Evolutionary conservation across 2,888 invertebrate species (phyloP).

Genomic region (Caenorhabditis zanzibari): DNA sequence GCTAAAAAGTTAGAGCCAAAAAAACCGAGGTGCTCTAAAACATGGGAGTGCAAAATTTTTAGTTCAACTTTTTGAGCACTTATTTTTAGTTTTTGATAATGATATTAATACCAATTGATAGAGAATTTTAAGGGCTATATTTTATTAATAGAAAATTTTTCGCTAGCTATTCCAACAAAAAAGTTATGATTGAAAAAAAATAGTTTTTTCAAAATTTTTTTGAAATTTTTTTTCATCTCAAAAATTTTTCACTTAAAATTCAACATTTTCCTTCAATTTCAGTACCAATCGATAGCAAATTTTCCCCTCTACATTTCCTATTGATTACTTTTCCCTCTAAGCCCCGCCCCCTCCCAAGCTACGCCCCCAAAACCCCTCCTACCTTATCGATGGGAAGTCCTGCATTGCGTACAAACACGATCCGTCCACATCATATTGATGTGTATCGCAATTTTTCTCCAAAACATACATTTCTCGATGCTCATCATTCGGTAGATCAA

Average conservation of each 20-base stretch:
- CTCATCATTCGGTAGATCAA: conserved; percentile 44
- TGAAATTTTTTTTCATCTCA: not conserved
- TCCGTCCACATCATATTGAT: conserved; percentile 61
- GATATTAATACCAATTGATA: no score
- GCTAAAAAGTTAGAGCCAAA: no score
- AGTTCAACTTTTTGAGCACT: no score
- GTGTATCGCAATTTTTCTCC: conserved; percentile 49
- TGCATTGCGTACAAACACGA: conserved; percentile 63
- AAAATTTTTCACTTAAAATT: not conserved
- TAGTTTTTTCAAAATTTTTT: no score
- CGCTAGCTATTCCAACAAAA: no score
- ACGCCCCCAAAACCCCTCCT: not conserved
- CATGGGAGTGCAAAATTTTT: no score
- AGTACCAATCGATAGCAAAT: not conserved
- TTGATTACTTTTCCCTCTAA: not conserved
- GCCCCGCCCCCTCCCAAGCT: not conserved
- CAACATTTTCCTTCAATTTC: not conserved
- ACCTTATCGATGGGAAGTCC: conserved; percentile 58
- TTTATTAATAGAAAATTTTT: no score
- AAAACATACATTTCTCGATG: conserved; percentile 46
- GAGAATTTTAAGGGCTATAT: no score
- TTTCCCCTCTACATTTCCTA: not conserved
- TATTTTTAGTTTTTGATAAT: no score
- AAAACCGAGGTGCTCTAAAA: no score
- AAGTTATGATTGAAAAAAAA: not conserved